Percentiles rank a stretch among this genome's conserved stretches.
Conservation (phyloP, 92 coral and sea anemone species). For the Porites lobata region DNA sequence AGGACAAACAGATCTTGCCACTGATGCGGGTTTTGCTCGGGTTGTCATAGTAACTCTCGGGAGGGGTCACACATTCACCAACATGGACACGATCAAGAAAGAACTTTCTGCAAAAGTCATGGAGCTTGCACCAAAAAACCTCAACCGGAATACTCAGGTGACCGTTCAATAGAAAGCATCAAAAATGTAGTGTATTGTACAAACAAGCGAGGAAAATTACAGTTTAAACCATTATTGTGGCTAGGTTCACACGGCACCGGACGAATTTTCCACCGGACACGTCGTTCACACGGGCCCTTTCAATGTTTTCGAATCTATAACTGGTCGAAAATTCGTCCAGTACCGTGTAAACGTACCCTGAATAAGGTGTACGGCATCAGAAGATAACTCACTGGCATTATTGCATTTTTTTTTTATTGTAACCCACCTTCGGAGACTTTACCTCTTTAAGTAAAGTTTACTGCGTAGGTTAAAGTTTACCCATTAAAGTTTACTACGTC, state of each 20-base stretch:
- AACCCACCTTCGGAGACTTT: background rate
- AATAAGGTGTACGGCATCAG: no score
- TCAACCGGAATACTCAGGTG: constrained; percentile 76
- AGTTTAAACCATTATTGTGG: no score
- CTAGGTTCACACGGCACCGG: no score
- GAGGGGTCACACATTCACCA: constrained; percentile 80
- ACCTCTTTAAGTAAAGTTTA: background rate
- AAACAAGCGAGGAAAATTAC: background rate
- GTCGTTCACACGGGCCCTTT: no score
- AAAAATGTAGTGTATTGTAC: background rate
- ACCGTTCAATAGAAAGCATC: background rate
- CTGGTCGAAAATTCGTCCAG: no score
- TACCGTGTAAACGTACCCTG: no score
- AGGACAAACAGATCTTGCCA: constrained; percentile 81
- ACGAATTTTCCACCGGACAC: no score
- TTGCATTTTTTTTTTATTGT: no score
- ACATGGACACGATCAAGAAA: constrained; percentile 80
- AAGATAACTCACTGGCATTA: no score
- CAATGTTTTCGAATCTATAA: no score
- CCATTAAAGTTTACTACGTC: no score
- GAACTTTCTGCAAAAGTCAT: constrained; percentile 93
- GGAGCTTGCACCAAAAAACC: constrained; percentile 91
- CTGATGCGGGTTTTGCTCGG: constrained; percentile 86
- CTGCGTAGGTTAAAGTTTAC: background rate
- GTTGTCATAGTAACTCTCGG: constrained; percentile 85